Percentiles rank a stretch among this genome's conserved stretches.
These are phyloP conservation scores for Campoplex capitator DNA, from an alignment of 2,888 invertebrate species.

Conservation along the genomic window DNA sequence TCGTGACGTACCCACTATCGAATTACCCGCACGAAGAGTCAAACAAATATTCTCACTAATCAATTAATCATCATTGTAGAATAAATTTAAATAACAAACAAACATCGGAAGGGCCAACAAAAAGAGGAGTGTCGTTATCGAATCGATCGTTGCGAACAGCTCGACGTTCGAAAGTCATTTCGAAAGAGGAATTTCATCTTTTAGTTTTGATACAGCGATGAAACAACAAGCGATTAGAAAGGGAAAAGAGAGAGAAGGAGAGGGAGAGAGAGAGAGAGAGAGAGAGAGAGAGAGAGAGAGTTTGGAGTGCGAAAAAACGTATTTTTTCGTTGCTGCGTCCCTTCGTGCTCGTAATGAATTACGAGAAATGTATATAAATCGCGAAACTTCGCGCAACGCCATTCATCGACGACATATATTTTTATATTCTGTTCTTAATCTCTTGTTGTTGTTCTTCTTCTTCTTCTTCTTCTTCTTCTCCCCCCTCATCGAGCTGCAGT, in stretches of 20 bases:
- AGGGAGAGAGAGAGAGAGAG: slow-evolving; percentile 11
- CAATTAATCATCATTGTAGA: not conserved
- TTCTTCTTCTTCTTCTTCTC: not conserved
- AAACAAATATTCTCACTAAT: not conserved
- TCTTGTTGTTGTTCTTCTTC: not conserved
- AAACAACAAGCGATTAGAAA: not conserved
- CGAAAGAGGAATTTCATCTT: slow-evolving; percentile 45
- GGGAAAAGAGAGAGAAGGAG: slow-evolving; percentile 12
- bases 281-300: slow-evolving; percentile 30
- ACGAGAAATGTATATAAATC: slow-evolving; percentile 37
- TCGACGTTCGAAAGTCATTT: slow-evolving; percentile 60
- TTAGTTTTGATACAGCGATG: not conserved
- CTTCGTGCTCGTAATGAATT: slow-evolving; percentile 36
- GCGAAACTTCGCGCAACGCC: slow-evolving; percentile 33
- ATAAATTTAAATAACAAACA: not conserved
- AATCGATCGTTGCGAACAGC: slow-evolving; percentile 47
- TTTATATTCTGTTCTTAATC: slow-evolving; percentile 29
- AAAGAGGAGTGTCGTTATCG: slow-evolving; percentile 13
- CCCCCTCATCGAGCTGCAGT: not conserved
- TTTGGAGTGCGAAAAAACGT: slow-evolving; percentile 24
- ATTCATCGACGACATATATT: slow-evolving; percentile 52
- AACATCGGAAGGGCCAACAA: not conserved
- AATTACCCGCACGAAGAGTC: slow-evolving; percentile 20
- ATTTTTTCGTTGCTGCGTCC: slow-evolving; percentile 49
- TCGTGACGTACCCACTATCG: slow-evolving; percentile 7